Evolutionary conservation across 1,140 invertebrate species (phyloP), one percentile per base, ranked within the genome.

Genomic region (Leptopilina boulardi): DNA sequence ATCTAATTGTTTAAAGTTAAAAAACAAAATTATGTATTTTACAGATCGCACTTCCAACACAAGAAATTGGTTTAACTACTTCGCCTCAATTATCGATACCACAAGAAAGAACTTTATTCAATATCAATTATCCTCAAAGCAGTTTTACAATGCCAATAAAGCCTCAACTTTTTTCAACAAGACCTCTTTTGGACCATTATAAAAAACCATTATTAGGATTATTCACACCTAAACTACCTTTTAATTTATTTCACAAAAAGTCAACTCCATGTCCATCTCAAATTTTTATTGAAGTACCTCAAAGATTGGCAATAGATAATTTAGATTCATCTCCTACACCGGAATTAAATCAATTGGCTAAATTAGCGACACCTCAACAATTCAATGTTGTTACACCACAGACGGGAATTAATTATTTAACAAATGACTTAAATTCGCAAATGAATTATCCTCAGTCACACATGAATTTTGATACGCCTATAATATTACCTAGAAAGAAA

Each of bases 1-100:
- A n/a, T n/a, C n/a, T n/a, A n/a, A n/a, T n/a, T n/a, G n/a, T n/a
- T n/a, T n/a, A n/a, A n/a, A n/a, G 26, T 15, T 47, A 47, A 47
- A 15, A n/a, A 47, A 3, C n/a, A 42, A 56, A 56, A 56, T 10
- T n/a, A 51, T 59, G 23, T 66, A 30, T 66, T 66, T 66, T 66
- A 66, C 26, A 66, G 59, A 30, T 66, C 13, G 23, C 2, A 23
- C 13, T n/a, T 15, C 2, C 59, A 23, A 21, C 23, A 0, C 59
- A 59, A 13, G 6, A 21, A 26, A 0, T 23, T 3, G 11, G 10
- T 23, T 19, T 15, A 66, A 3, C 13, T 15, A 4, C 10, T 26
- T 5, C 23, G 21, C 11, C 18, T 54, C 51, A 21, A 13, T 30
- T 23, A 2, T 21, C 11, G 21, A 23, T 23, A 11, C 42, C 5